Evolutionary conservation across 2,888 invertebrate genomes (phyloP), one percentile per base, ranked within the genome.

Genomic region (Meghimatium bilineatum): DNA sequence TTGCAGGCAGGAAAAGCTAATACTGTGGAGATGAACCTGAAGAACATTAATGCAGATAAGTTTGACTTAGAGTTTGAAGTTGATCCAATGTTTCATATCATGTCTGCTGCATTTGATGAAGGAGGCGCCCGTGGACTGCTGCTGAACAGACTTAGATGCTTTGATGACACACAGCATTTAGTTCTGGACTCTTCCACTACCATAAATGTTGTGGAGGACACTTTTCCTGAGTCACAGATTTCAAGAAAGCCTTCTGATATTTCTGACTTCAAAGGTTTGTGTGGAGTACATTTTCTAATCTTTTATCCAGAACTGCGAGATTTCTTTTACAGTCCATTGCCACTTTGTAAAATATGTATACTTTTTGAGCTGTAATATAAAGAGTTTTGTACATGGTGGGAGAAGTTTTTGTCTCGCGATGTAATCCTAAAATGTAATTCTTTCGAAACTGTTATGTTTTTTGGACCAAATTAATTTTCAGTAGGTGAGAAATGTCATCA

Each of bases 61-160:
- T 91, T 93, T 88, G 94, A 94, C 77, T 81, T 93, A 85, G 93
- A 93, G 82, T 93, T 92, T 91, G 93, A 94, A 88, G 92, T 93
- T 49, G 94, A 94, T 88, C 94, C 94, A 5, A 88, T 94, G 86
- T 94, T 94, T 89, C 93, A 93, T 85, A 92, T 94, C 81, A 93
- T 92, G 87, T 92, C 94, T 0, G 90, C 93, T 14, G 91, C 93
- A 0, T 94, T 94, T 91, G 94, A 94, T 88, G 94, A 94, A 82
- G 94, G 94, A 34, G 93, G 93, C 6, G 92, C 93, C 14, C 91
- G 92, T 52, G 94, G 94, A 5, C 88, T 94, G 38, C 88, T 94
- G 67, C 86, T 94, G 56, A 93, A 92, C 86, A 90, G 91, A 85
- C 86, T 93, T 81, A 86, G 89, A 26, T 90, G 90, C 78, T 89